Conservation (phyloP, 2,888 invertebrate species). For the Prenolepis imparis region DNA sequence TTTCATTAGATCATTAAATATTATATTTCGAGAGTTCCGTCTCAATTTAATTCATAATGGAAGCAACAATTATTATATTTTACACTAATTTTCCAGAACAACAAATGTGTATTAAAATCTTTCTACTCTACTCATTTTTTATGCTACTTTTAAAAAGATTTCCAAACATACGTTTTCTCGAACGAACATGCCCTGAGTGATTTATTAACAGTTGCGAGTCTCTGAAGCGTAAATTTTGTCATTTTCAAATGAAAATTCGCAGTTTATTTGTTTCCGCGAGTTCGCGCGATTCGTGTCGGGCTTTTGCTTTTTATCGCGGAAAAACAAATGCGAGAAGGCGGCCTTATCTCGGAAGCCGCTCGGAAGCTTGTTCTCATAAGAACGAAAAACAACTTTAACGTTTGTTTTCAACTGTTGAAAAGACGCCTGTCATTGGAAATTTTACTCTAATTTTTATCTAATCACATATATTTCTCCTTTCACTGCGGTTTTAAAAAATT, state of each 20-base stretch:
- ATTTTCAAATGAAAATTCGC: slow-evolving; percentile 38
- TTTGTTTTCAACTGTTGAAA: slow-evolving; percentile 24
- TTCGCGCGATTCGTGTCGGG: slow-evolving; percentile 49
- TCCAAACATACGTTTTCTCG: not conserved
- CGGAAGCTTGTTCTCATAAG: slow-evolving; percentile 39
- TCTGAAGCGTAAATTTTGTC: not conserved
- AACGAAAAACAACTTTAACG: slow-evolving; percentile 36
- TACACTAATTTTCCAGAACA: not conserved
- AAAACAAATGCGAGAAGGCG: slow-evolving; percentile 64
- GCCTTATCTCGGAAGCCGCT: slow-evolving; percentile 58
- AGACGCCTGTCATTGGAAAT: not conserved
- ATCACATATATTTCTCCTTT: not conserved
- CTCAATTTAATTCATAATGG: not conserved
- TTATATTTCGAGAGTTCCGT: not conserved
- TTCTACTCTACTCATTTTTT: not conserved
- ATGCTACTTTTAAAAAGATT: not conserved
- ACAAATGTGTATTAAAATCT: not conserved
- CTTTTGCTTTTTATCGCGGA: slow-evolving; percentile 65
- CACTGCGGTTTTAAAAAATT: not conserved
- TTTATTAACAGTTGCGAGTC: not conserved
- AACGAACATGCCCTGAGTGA: not conserved
- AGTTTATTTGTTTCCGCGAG: slow-evolving; percentile 55
- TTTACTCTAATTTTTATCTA: slow-evolving; percentile 19
- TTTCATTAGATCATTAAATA: not conserved
- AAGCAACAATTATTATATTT: not conserved